phyloP scores from a whole-genome alignment of 2,113 vertebrate species.

The Nothocercus nigrocapillus region DNA sequence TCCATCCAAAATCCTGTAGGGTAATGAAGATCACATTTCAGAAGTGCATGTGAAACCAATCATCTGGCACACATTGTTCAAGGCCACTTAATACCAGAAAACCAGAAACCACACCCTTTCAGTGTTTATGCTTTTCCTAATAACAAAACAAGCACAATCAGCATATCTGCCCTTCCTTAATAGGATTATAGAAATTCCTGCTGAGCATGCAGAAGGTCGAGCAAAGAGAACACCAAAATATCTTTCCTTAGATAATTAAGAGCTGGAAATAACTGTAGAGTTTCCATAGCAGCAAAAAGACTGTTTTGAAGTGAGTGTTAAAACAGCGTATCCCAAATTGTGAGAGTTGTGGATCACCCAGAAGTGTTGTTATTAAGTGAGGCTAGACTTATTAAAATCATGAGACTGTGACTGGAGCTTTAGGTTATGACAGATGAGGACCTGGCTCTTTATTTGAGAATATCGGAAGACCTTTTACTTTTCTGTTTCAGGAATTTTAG shows the following conservation, averaged over 20 bases:
- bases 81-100: slow-evolving; percentile 35
- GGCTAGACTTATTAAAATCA: neutral
- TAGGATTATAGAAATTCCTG: neutral
- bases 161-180: neutral
- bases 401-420: neutral
- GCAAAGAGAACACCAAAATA: neutral
- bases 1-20: neutral
- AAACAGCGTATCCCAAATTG: neutral
- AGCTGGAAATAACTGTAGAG: neutral
- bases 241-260: neutral
- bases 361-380: neutral
- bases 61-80: neutral
- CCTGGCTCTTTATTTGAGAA: neutral
- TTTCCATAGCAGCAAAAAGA: neutral
- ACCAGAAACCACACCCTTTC: neutral
- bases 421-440: neutral
- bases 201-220: neutral
- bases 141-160: neutral
- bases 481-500: neutral
- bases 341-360: neutral
- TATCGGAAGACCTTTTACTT: neutral
- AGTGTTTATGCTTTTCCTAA: neutral
- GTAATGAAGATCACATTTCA: slow-evolving; percentile 21
- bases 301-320: neutral
- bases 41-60: neutral